These are phyloP conservation scores for Cebus imitator DNA, from an alignment of 2,113 vertebrate genomes.

Conservation along the genomic window DNA sequence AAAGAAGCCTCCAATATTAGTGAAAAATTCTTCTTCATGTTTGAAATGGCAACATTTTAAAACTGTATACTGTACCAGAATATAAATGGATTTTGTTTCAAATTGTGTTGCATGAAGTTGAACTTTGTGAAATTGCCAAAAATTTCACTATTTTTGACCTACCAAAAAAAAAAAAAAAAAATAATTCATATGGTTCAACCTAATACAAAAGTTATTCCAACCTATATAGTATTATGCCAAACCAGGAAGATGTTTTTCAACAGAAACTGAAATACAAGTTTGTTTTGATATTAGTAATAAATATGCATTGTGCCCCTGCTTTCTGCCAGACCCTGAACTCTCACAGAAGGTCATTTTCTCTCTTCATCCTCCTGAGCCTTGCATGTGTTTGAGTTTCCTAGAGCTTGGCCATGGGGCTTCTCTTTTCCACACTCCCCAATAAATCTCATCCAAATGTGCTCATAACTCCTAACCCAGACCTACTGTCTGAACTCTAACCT, in stretches of 20 bases:
- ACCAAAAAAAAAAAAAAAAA: not conserved
- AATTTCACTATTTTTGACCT: not conserved
- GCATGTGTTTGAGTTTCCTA: not conserved
- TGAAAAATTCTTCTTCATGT: not conserved
- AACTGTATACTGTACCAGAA: not conserved
- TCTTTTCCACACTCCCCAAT: not conserved
- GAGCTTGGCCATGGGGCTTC: not conserved
- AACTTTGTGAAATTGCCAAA: constrained; percentile 18
- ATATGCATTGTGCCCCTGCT: not conserved
- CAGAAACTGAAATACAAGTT: not conserved
- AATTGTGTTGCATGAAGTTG: not conserved
- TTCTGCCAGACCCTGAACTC: not conserved
- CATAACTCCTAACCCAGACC: not conserved
- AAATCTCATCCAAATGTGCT: not conserved
- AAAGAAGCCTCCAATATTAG: not conserved
- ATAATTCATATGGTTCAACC: not conserved
- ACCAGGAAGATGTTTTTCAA: not conserved
- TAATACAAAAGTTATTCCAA: not conserved
- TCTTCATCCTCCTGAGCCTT: not conserved
- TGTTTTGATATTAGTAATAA: not conserved
- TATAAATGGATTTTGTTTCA: not conserved
- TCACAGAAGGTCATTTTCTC: not conserved
- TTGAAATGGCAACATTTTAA: not conserved
- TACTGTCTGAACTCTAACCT: not conserved
- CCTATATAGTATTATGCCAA: not conserved